These are phyloP conservation scores for Acanthaster planci DNA, from an alignment of 35 echinoderm and acorn worm species.

Conservation along the genomic window DNA sequence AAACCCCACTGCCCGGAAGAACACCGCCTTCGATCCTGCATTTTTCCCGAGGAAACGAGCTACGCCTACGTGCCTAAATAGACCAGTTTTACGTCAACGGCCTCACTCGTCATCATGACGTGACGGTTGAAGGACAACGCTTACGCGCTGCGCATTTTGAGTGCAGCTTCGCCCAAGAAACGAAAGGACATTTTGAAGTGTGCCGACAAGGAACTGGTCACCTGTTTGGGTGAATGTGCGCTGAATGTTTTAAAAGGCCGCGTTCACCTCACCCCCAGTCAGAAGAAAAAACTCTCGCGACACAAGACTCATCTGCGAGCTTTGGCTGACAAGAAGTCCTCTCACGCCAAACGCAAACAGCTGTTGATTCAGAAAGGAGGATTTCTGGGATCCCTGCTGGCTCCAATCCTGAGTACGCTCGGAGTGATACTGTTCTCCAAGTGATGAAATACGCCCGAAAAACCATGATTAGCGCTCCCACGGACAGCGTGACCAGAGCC, in stretches of 20 bases:
- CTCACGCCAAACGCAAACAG: conserved; percentile 1
- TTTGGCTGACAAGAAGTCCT: conserved; percentile 48
- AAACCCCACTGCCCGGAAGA: conserved; percentile 38
- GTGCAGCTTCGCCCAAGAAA: conserved; percentile 34
- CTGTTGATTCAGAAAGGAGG: conserved; percentile 49
- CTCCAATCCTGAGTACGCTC: conserved; percentile 32
- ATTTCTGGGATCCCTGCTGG: conserved; percentile 33
- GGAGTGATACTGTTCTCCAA: conserved; percentile 3
- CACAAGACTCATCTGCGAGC: conserved; percentile 65
- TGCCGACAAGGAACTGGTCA: conserved; percentile 44
- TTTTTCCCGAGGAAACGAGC: conserved; percentile 38
- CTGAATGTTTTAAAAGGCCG: conserved; percentile 69
- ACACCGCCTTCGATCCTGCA: conserved; percentile 26
- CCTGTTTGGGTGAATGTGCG: conserved; percentile 56
- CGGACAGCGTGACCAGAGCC: background rate
- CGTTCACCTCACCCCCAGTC: conserved; percentile 42
- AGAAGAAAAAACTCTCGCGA: conserved; percentile 60
- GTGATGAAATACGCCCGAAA: conserved; percentile 32
- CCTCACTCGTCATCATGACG: conserved; percentile 45
- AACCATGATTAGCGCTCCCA: background rate
- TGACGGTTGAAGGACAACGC: conserved; percentile 53
- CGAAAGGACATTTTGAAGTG: conserved; percentile 50
- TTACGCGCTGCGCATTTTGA: conserved; percentile 45
- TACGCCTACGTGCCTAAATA: conserved; percentile 31
- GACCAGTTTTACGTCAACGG: background rate